Base-by-base conservation (phyloP, 2,113 vertebrate genomes). In the Hypanus sabinus region DNA sequence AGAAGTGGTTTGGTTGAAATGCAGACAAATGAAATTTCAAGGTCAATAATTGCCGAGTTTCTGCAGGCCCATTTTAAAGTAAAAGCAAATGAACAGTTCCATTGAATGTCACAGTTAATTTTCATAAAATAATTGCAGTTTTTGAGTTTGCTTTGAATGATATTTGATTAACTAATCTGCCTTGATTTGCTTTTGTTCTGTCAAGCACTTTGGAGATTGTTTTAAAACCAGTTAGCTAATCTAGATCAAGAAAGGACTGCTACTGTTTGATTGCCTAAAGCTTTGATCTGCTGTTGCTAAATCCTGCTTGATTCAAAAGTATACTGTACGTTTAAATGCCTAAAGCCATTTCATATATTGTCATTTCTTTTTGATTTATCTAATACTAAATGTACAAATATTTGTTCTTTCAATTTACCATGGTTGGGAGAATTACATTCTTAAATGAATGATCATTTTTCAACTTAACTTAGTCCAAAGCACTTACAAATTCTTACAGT, bases 151-250 rank as follows among this genome's bases (percentile, higher is more conserved):
- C 91, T 93, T 93, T 93, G 90, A 92, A 65, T 71, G 90, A 92
- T 92, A 92, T 92, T 92, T 92, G 91, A 93, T 93, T 93, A 93
- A 73, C 70, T 93, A 93, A 93, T 93, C 91, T 93, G 91, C 91
- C 70, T 93, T 93, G 91, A 73, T 73, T 46, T 93, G 70, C 70
- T 55, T 93, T 75, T 30, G 70, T 93, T 73, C 91, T 93, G 91
- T 75, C 91, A 73, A 93, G 91, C 91, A 93, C 91, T 93, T 93
- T 75, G 38, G 91, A 93, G 91, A 75, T 93, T 93, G 70, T 93
- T 93, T 93, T 93, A 93, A 73, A 93, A 7, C 68, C 68, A 75
- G 60, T 93, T 73, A 93, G 91, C 70, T 93, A 93, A 93, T 93
- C 91, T 70, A 73, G 68, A 93, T 93, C 68, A 93, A 71, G 70